Percentiles rank a stretch among this genome's conserved stretches.
Evolutionary conservation across 2,113 vertebrate genomes (phyloP).

Genomic region (Physeter macrocephalus): DNA sequence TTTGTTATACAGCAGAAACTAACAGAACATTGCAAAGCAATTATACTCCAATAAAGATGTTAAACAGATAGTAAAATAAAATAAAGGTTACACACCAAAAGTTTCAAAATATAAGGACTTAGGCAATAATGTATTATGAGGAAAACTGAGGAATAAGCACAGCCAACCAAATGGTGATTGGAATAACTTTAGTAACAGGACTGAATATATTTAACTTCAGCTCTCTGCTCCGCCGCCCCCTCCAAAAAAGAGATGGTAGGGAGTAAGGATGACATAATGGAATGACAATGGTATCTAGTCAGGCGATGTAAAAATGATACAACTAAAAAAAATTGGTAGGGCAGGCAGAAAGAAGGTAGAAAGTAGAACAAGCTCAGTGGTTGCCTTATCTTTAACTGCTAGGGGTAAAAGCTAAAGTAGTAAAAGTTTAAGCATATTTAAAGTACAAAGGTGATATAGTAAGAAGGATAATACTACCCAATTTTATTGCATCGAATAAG

Average conservation of each 20-base stretch:
- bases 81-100: not conserved
- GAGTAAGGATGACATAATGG: not conserved
- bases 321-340: too few relatives aligned
- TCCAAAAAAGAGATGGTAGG: not conserved
- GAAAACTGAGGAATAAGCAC: not conserved
- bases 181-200: not conserved
- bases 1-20: too few relatives aligned
- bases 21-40: too few relatives aligned
- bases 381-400: not conserved
- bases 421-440: not conserved
- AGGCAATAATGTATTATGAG: not conserved
- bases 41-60: too few relatives aligned
- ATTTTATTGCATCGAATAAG: not conserved
- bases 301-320: not conserved
- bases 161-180: not conserved
- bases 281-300: not conserved
- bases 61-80: too few relatives aligned
- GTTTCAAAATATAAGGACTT: not conserved
- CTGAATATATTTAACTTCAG: not conserved
- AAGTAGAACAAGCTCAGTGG: not conserved
- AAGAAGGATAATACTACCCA: too few relatives aligned
- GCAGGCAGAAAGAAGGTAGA: not conserved
- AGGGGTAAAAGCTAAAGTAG: not conserved
- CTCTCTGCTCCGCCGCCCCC: too few relatives aligned
- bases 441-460: rapidly evolving